Evolutionary conservation across 2,797 vertebrate genomes (phyloP), one percentile per base, ranked within the genome.

Genomic region (Avahi laniger): DNA sequence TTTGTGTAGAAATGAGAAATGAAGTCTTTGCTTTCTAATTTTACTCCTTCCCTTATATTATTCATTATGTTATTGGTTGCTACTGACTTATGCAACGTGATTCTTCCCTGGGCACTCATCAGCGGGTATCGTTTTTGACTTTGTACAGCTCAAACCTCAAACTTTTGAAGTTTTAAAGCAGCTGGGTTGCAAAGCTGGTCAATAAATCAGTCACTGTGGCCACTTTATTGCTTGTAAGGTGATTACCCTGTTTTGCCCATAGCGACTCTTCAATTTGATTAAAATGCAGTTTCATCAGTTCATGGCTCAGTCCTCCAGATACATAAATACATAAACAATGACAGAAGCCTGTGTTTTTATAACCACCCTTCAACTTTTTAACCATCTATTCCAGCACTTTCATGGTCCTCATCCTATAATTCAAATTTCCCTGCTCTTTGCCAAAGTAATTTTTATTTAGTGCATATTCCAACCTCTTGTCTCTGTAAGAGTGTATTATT

Each of bases 161-260:
- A 52, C 93, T 93, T 89, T 72, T 61, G 91, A 93, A 18, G 3
- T 78, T 95, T 61, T 94, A 95, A 97, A 95, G 94, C 41, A 65
- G 79, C 5, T 0, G 50, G 24, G 4, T 91, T 96, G 92, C 18
- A 43, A 54, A 83, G 90, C 79, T 80, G n/a, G 48, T 92, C 72
- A 89, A 33, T 97, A 95, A 96, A 95, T 98, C 92, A 30, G 3
- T 96, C 3, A 2, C 4, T 46, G 72, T 88, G 3, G 72, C 46
- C 96, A 38, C 38, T 94, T 89, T 91, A 93, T 96, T 94, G 41
- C 67, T 94, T 96, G 52, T 94, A 97, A 95, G 90, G 57, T 57
- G 59, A 94, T 95, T 85, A 90, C 50, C 63, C 83, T 63, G 89
- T 89, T 96, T 85, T 91, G 90, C 43, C 59, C 33, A 1, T 35